Evolutionary conservation across 1,140 invertebrate species (phyloP).

Genomic region (Octopus sinensis): DNA sequence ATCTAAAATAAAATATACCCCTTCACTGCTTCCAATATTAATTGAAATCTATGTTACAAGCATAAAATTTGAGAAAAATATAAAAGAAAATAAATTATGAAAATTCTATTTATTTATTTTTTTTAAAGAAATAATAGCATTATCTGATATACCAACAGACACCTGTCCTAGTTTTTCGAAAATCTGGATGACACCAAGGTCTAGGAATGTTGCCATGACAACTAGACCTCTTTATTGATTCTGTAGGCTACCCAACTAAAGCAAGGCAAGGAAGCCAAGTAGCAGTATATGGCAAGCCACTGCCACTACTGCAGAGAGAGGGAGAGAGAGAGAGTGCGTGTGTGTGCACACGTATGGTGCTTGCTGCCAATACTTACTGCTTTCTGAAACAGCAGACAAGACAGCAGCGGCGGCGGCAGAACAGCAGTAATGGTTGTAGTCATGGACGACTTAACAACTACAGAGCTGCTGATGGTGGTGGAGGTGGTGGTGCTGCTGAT

Average conservation of each 20-base stretch:
- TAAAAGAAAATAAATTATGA: too few relatives aligned
- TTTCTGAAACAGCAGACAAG: not conserved
- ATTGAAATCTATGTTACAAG: too few relatives aligned
- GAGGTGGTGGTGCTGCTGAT: too few relatives aligned
- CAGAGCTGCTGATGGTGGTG: too few relatives aligned
- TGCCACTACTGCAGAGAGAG: not conserved
- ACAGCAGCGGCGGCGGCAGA: constrained; percentile 13
- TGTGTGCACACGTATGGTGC: too few relatives aligned
- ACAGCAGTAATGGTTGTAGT: too few relatives aligned
- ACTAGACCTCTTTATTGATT: constrained; percentile 13
- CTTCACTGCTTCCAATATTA: too few relatives aligned
- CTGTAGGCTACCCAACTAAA: constrained; percentile 8
- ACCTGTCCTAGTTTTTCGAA: constrained; percentile 12
- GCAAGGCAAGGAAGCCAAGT: not conserved
- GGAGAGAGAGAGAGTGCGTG: too few relatives aligned
- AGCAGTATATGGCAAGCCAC: not conserved
- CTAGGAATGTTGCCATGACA: constrained; percentile 15
- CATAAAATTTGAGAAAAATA: too few relatives aligned
- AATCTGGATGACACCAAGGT: constrained; percentile 17
- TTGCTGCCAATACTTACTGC: not conserved
- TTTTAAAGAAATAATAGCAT: not conserved
- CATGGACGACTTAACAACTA: too few relatives aligned
- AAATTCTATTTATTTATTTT: not conserved
- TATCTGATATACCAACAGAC: constrained; percentile 6
- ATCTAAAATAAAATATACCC: too few relatives aligned